Evolutionary conservation across 1,140 invertebrate genomes (phyloP).

Genomic region (Streblospio benedicti): DNA sequence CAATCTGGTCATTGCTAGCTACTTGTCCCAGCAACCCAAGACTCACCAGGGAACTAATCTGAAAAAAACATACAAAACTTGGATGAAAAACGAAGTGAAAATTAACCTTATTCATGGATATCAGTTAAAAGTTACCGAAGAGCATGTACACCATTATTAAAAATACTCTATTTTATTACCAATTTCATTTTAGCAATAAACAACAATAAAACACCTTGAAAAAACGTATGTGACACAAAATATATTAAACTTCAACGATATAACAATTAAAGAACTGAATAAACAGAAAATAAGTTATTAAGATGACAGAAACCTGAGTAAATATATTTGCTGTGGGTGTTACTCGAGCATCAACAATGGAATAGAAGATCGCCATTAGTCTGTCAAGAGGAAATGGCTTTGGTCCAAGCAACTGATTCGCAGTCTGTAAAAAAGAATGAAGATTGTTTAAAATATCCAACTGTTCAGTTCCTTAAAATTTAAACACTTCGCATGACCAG

Average conservation of each 20-base stretch:
- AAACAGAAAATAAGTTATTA: neutral
- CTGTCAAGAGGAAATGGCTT: slow-evolving; percentile 73
- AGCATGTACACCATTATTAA: no score
- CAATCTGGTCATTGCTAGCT: slow-evolving; percentile 42
- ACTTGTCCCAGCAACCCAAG: slow-evolving; percentile 44
- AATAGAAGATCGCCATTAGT: slow-evolving; percentile 82
- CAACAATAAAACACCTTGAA: neutral
- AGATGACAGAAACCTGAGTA: slow-evolving; percentile 35
- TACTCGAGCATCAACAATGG: slow-evolving; percentile 74
- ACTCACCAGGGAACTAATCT: slow-evolving; percentile 47
- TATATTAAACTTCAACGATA: neutral
- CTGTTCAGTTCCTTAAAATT: neutral
- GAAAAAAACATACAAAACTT: slow-evolving; percentile 19
- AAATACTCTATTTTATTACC: neutral
- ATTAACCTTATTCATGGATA: no score
- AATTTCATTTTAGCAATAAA: neutral
- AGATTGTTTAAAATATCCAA: no score
- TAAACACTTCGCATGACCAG: neutral
- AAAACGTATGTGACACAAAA: neutral
- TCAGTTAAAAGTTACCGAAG: no score
- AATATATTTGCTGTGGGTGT: slow-evolving; percentile 70
- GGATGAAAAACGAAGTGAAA: neutral
- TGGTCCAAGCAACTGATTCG: slow-evolving; percentile 58
- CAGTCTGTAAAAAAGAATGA: slow-evolving; percentile 29
- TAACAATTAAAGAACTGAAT: neutral